These are phyloP conservation scores for Lycaena phlaeas DNA, from an alignment of 2,888 invertebrate genomes.

Conservation along the genomic window DNA sequence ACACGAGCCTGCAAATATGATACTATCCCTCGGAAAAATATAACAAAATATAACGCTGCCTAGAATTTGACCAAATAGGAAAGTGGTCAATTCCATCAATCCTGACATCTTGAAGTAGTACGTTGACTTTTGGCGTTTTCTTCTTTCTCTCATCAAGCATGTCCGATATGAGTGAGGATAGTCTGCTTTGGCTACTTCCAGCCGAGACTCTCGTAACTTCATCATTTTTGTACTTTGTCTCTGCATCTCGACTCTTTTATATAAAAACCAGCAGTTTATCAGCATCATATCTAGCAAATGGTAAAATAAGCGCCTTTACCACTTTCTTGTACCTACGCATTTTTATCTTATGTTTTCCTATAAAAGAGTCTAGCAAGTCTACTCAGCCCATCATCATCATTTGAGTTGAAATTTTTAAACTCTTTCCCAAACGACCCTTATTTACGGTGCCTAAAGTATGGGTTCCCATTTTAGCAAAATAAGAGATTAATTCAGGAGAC, in stretches of 20 bases:
- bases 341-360: slow-evolving; percentile 25
- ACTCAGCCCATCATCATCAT: slow-evolving; percentile 19
- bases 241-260: slow-evolving; percentile 16
- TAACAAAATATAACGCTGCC: too few relatives aligned
- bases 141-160: neutral
- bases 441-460: slow-evolving; percentile 25
- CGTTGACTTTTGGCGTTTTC: slow-evolving; percentile 12
- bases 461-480: slow-evolving; percentile 27
- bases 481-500: slow-evolving; percentile 22
- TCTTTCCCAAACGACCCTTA: slow-evolving; percentile 23
- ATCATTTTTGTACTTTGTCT: slow-evolving; percentile 8
- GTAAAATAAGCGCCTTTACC: slow-evolving; percentile 29
- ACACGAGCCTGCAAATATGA: too few relatives aligned
- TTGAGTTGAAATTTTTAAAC: slow-evolving; percentile 28
- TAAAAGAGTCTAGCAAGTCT: slow-evolving; percentile 15
- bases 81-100: slow-evolving; percentile 16
- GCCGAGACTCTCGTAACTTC: slow-evolving; percentile 14
- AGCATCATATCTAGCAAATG: slow-evolving; percentile 28
- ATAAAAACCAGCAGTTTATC: too few relatives aligned
- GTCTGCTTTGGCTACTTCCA: slow-evolving; percentile 16
- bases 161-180: too few relatives aligned
- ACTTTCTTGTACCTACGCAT: slow-evolving; percentile 30
- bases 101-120: slow-evolving; percentile 19
- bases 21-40: too few relatives aligned
- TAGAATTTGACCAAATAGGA: too few relatives aligned